Evolutionary conservation across 2,113 vertebrate species (phyloP).

Genomic region (Microtus richardsoni): DNA sequence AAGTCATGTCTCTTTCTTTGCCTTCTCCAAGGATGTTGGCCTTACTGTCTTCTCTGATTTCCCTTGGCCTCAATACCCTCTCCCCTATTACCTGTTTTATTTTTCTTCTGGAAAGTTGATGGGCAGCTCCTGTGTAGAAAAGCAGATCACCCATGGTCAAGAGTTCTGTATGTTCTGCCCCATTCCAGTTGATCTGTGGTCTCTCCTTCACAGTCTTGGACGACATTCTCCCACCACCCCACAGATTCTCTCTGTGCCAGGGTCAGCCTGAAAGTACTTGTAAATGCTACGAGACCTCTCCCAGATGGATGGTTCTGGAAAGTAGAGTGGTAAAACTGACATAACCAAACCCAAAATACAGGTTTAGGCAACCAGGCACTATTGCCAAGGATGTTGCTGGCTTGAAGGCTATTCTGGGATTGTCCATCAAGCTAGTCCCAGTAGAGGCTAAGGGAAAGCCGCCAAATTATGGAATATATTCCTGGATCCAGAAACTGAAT

Average conservation of each 20-base stretch:
- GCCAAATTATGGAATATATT: conserved; percentile 62
- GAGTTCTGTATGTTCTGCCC: not conserved
- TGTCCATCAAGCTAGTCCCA: conserved; percentile 69
- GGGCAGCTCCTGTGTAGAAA: conserved; percentile 75
- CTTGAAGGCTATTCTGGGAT: conserved; percentile 77
- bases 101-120: conserved; percentile 67
- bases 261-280: conserved; percentile 31
- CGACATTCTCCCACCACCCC: not conserved
- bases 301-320: conserved; percentile 70
- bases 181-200: not conserved
- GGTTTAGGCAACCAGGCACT: conserved; percentile 51
- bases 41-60: not conserved
- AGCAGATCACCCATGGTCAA: conserved; percentile 44
- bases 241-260: conserved; percentile 34
- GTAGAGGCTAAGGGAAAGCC: conserved; percentile 34
- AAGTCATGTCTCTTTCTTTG: not conserved
- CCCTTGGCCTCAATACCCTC: not conserved
- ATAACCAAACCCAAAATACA: conserved; percentile 81
- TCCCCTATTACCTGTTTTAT: conserved; percentile 69
- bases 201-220: conserved; percentile 3
- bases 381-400: conserved; percentile 59
- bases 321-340: conserved; percentile 71
- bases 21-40: conserved; percentile 20
- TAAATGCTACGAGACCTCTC: conserved; percentile 2
- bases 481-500: conserved; percentile 56